Conservation (phyloP, 2,113 vertebrate genomes). For the Bujurquina vittata region DNA sequence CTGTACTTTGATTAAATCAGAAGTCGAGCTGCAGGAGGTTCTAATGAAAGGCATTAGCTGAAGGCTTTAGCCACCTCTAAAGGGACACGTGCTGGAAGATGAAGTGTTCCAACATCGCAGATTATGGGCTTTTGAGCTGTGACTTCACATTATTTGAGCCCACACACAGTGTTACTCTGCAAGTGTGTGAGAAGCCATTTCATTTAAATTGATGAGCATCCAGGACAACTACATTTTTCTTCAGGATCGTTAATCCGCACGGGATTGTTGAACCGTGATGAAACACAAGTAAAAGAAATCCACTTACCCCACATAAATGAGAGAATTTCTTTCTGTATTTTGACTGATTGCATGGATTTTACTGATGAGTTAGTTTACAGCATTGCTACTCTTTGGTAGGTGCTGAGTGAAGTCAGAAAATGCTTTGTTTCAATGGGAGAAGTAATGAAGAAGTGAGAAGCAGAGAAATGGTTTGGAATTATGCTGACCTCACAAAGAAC, state of each 20-base stretch:
- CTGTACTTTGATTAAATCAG: slow-evolving; percentile 14
- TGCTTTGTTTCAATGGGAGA: neutral
- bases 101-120: slow-evolving; percentile 33
- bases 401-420: slow-evolving; percentile 19
- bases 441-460: slow-evolving; percentile 10
- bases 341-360: slow-evolving; percentile 18
- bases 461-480: slow-evolving; percentile 49
- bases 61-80: slow-evolving; percentile 28
- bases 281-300: slow-evolving; percentile 10
- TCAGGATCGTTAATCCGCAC: slow-evolving; percentile 19
- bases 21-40: slow-evolving; percentile 19
- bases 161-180: slow-evolving; percentile 58
- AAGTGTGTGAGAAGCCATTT: slow-evolving; percentile 14
- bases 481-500: slow-evolving; percentile 49
- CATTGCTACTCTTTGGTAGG: slow-evolving; percentile 24
- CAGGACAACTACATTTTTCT: neutral
- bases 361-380: slow-evolving; percentile 27
- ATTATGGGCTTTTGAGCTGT: slow-evolving; percentile 55
- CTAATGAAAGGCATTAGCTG: slow-evolving; percentile 43
- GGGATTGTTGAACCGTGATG: slow-evolving; percentile 21
- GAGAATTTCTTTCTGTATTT: slow-evolving; percentile 14
- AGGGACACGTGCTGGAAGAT: slow-evolving; percentile 43
- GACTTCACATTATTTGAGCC: slow-evolving; percentile 40
- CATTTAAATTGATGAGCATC: slow-evolving; percentile 40
- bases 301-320: neutral